Percentiles rank a stretch among this genome's conserved stretches.
Conservation (phyloP, 2,888 invertebrate species). For the Zeuzera pyrina region DNA sequence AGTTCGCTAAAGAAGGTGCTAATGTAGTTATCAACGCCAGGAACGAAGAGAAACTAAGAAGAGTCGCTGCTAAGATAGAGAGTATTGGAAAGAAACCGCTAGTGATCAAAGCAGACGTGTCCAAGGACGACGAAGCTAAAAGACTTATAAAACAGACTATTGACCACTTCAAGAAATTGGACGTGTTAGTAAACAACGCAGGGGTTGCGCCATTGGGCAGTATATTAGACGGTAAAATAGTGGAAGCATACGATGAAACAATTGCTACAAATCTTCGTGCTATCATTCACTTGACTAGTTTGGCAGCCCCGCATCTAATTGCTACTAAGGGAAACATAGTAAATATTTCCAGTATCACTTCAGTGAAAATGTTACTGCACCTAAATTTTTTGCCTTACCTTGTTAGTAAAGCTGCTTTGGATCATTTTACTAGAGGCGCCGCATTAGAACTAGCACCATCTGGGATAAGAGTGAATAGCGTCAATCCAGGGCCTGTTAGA, state of each 20-base stretch:
- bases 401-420: conserved; percentile 80
- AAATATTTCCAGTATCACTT: conserved; percentile 27
- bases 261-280: conserved; percentile 26
- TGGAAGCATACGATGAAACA: conserved; percentile 21
- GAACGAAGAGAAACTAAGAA: conserved; percentile 17
- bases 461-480: conserved; percentile 75
- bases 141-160: conserved; percentile 21
- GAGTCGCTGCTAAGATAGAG: conserved; percentile 13
- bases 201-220: conserved; percentile 15
- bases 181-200: conserved; percentile 28
- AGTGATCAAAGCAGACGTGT: conserved; percentile 22
- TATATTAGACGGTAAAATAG: conserved; percentile 17
- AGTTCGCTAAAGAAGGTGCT: conserved; percentile 18
- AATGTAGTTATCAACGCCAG: conserved; percentile 17
- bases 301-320: conserved; percentile 22
- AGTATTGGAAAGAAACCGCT: conserved; percentile 9
- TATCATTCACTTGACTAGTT: conserved; percentile 20
- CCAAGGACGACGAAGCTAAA: conserved; percentile 20
- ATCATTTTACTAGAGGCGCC: conserved; percentile 80
- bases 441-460: conserved; percentile 75
- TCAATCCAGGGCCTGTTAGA: conserved; percentile 79
- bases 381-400: conserved; percentile 61
- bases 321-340: conserved; percentile 28
- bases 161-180: conserved; percentile 18
- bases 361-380: conserved; percentile 4